These are phyloP conservation scores for Lepilemur ruficaudatus DNA, from an alignment of 2,797 vertebrate species.

Conservation along the genomic window DNA sequence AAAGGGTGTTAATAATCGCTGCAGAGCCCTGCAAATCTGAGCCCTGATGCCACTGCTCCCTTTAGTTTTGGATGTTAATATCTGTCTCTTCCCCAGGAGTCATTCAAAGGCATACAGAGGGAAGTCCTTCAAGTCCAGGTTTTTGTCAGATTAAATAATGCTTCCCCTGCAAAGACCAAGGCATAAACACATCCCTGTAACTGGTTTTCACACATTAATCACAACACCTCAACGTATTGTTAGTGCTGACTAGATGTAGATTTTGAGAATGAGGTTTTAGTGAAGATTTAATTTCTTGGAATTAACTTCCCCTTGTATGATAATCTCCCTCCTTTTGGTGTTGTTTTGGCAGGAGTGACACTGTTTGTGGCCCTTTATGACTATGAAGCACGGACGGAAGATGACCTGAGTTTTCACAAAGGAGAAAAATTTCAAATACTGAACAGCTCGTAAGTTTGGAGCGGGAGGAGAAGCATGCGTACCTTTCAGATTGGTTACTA, in stretches of 20 bases:
- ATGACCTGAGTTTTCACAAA: constrained; percentile 98
- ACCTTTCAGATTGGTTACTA: background rate
- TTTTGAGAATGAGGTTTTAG: background rate
- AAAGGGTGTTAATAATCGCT: no score
- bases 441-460: constrained; percentile 96
- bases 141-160: background rate
- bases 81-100: background rate
- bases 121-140: background rate
- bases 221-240: background rate
- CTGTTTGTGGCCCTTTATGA: constrained; percentile 98
- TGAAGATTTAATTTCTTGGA: background rate
- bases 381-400: constrained; percentile 97
- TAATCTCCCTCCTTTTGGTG: constrained; percentile 31
- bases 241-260: background rate
- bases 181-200: background rate
- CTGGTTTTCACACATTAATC: background rate
- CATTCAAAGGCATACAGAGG: background rate
- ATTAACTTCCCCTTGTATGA: background rate
- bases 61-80: background rate
- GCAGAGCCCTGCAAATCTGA: background rate
- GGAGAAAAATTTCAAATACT: constrained; percentile 98
- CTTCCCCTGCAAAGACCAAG: background rate
- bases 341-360: constrained; percentile 91
- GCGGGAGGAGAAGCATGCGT: background rate
- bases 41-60: fast-evolving